A percentile compares a stretch with the other conserved stretches of the same genome.
These are phyloP conservation scores for Nannobrachium achirus DNA, from an alignment of 2,113 vertebrate species.

Conservation along the genomic window DNA sequence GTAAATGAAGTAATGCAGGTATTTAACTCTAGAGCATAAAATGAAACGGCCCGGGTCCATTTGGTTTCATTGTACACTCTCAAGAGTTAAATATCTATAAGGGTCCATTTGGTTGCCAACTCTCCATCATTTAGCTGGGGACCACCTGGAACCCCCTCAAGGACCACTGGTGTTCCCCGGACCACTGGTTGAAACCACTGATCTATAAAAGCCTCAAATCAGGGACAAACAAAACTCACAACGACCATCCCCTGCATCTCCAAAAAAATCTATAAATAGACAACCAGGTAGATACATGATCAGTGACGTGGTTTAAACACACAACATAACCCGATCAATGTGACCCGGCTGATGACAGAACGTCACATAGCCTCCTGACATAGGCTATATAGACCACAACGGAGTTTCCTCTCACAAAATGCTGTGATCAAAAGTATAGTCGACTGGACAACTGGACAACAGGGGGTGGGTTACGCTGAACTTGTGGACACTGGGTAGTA, in stretches of 20 bases:
- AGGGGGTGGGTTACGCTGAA: slow-evolving; percentile 47
- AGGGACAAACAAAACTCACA: slow-evolving; percentile 45
- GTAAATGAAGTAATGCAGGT: no score
- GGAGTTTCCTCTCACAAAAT: slow-evolving; percentile 46
- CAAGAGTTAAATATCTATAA: no score
- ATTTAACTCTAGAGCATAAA: no score
- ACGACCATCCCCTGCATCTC: slow-evolving; percentile 6
- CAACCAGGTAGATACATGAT: slow-evolving; percentile 29
- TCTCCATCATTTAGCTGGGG: no score
- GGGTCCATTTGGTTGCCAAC: no score
- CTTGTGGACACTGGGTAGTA: slow-evolving; percentile 51
- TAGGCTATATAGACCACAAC: slow-evolving; percentile 48
- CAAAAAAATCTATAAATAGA: slow-evolving; percentile 12
- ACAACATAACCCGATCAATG: slow-evolving; percentile 25
- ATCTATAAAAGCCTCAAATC: slow-evolving; percentile 29
- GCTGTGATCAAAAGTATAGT: slow-evolving; percentile 34
- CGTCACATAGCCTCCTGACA: slow-evolving; percentile 30
- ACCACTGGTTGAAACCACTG: no score
- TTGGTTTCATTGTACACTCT: no score
- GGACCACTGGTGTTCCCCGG: no score
- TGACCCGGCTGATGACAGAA: slow-evolving; percentile 23
- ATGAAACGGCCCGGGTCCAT: no score
- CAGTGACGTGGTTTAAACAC: slow-evolving; percentile 38
- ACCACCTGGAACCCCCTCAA: no score
- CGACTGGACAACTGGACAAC: slow-evolving; percentile 31